Percentiles rank a stretch among this genome's conserved stretches.
phyloP scores from a whole-genome alignment of 2,113 vertebrate species.

The Nibea albiflora region DNA sequence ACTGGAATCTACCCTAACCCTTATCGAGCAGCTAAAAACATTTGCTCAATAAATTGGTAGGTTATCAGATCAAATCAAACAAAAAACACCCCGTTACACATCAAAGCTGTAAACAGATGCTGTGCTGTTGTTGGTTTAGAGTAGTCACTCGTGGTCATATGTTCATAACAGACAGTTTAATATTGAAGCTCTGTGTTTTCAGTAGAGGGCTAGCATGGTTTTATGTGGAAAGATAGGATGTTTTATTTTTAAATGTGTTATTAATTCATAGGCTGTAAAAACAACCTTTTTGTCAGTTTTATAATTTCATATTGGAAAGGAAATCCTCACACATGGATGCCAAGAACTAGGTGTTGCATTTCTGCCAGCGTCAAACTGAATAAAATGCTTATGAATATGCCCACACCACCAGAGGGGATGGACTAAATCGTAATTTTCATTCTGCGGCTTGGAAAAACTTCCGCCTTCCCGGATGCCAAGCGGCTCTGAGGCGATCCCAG shows the following conservation, averaged over 20 bases:
- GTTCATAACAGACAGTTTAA: conserved; percentile 27
- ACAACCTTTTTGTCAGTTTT: conserved; percentile 66
- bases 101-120: conserved; percentile 28
- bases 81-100: conserved; percentile 2
- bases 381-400: conserved; percentile 78
- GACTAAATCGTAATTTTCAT: conserved; percentile 77
- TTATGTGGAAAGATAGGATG: conserved; percentile 48
- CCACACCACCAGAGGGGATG: conserved; percentile 77
- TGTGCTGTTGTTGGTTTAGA: conserved; percentile 16
- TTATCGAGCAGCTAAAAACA: background rate
- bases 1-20: background rate
- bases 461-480: conserved; percentile 73
- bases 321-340: conserved; percentile 60
- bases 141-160: conserved; percentile 22
- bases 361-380: conserved; percentile 74
- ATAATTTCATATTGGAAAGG: conserved; percentile 73
- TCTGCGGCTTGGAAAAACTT: conserved; percentile 78
- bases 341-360: conserved; percentile 66
- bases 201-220: conserved; percentile 15
- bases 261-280: conserved; percentile 65
- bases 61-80: background rate
- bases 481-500: conserved; percentile 78
- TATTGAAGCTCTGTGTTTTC: conserved; percentile 43
- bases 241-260: conserved; percentile 70
- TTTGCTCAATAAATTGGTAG: background rate